Percentiles rank a stretch among this genome's conserved stretches.
Evolutionary conservation across 2,888 invertebrate genomes (phyloP).

Genomic region (Entomobrya proxima): DNA sequence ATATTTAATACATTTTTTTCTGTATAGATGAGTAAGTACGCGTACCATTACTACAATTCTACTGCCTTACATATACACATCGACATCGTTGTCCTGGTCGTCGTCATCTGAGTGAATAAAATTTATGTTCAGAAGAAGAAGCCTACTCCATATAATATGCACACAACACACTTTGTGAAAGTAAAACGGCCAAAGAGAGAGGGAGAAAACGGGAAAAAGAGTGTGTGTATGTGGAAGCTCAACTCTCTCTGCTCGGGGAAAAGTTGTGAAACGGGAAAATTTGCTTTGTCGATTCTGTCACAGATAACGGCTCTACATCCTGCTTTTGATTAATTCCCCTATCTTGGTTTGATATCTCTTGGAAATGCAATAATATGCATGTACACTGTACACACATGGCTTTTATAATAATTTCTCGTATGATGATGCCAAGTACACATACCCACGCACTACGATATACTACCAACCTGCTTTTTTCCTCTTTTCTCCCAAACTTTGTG

Average conservation of each 20-base stretch:
- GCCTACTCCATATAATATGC: neutral
- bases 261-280: slow-evolving; percentile 68
- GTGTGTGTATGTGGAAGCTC: neutral
- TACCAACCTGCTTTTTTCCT: neutral
- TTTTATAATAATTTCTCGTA: no score
- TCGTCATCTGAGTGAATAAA: slow-evolving; percentile 8
- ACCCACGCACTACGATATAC: no score
- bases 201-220: neutral
- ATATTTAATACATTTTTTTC: slow-evolving; percentile 4
- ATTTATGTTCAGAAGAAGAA: slow-evolving; percentile 2
- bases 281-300: slow-evolving; percentile 70
- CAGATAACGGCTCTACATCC: slow-evolving; percentile 67
- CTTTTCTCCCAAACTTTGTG: neutral
- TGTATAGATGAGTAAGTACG: neutral
- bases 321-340: slow-evolving; percentile 69
- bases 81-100: neutral
- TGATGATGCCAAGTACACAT: no score
- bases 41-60: neutral
- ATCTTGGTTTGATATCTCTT: slow-evolving; percentile 64
- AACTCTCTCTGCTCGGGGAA: slow-evolving; percentile 16
- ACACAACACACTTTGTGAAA: neutral
- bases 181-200: slow-evolving; percentile 1
- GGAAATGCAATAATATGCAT: neutral
- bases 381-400: no score
- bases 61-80: neutral